phyloP scores from a whole-genome alignment of 2,113 vertebrate species.

The Aspiorhynchus laticeps region DNA sequence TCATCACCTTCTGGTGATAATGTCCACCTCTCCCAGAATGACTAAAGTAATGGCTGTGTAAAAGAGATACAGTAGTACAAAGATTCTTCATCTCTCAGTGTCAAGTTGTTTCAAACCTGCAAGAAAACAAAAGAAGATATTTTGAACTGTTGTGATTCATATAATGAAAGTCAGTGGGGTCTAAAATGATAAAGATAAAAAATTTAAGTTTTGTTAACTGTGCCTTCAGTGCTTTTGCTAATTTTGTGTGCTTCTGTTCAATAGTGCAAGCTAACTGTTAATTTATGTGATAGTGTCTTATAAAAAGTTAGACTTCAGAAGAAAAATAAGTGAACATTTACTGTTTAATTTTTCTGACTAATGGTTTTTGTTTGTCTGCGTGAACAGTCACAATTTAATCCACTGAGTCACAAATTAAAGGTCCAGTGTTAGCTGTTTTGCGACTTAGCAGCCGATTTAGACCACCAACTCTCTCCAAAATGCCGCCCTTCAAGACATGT shows the following conservation, averaged over 20 bases:
- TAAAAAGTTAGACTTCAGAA: neutral
- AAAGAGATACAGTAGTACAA: neutral
- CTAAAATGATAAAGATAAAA: too few species aligned
- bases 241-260: neutral
- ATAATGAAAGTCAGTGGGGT: too few species aligned
- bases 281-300: neutral
- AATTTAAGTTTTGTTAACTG: too few species aligned
- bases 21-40: constrained; percentile 21
- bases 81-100: neutral
- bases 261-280: neutral
- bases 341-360: neutral
- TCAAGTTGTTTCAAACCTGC: neutral
- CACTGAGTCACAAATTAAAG: neutral
- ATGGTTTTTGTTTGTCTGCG: too few species aligned
- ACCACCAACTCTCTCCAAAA: neutral
- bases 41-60: neutral
- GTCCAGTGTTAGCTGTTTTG: neutral
- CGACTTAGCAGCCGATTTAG: neutral
- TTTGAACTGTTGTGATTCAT: neutral
- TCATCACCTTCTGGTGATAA: constrained; percentile 30
- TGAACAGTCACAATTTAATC: neutral
- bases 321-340: neutral
- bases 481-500: neutral
- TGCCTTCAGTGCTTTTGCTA: neutral
- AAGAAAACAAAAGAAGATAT: neutral